Base-by-base conservation (phyloP, 23 tunicate species). In the Aplidium turbinatum region DNA sequence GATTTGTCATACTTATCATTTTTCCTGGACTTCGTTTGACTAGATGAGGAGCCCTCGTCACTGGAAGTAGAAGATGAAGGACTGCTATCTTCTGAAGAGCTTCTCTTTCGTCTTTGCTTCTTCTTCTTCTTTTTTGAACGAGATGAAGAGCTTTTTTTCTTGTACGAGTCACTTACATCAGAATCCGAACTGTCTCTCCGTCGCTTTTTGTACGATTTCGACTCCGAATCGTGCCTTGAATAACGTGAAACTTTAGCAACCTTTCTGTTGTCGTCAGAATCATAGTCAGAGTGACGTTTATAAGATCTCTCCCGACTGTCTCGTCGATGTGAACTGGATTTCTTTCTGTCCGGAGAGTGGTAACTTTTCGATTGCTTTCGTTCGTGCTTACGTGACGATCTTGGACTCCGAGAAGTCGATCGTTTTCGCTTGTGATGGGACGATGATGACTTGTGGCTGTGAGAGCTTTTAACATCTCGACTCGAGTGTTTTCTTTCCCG, bases 81-180 rank as follows among this genome's bases (percentile, higher is more conserved):
- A 40, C 73, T 66, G 52, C 52, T 35, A 22, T 38, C 52, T 20
- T 66, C 73, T 5, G 73, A 66, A 13, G 51, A 38, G 25, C 53
- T 38, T 29, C 7, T 38, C 38, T 5, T 38, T 6, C 51, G 50
- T 5, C 30, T 23, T 36, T 22, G n/a, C 50, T 11, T 18, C 35
- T 5, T 4, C 25, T 18, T 13, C 20, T 55, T 18, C 62, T 55
- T 55, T 33, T 66, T 38, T 38, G 29, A 28, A 28, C 6, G 29
- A 9, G 29, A 28, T 30, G 29, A 28, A 36, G 61, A 54, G 24
- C 38, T 25, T 7, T 38, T 40, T 38, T 66, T 66, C 52, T 38
- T 66, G 22, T 66, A 35, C 51, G 16, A 7, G 51, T 40, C 16
- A 5, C 13, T 30, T 35, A 19, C 24, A 3, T 6, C 68, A 6